Evolutionary conservation across 1,140 invertebrate species (phyloP).

Genomic region (Trichonephila clavata): DNA sequence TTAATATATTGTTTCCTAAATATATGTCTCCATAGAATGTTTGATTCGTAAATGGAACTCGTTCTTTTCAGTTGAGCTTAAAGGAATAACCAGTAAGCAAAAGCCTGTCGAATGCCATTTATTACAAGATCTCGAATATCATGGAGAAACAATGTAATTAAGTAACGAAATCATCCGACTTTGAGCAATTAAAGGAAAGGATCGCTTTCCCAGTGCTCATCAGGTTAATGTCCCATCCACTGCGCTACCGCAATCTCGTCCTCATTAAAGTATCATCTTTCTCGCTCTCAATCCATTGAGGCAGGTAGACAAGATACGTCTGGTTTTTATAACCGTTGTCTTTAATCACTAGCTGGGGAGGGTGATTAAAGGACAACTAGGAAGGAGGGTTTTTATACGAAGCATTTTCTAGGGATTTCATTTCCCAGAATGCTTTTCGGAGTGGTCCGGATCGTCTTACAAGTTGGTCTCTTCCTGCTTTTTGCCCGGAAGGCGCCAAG

Average conservation of each 20-base stretch:
- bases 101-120: too few species aligned
- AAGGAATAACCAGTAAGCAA: too few species aligned
- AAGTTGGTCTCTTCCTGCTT: slow-evolving; percentile 15
- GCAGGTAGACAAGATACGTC: slow-evolving; percentile 17
- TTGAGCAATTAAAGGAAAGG: slow-evolving; percentile 55
- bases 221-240: slow-evolving; percentile 54
- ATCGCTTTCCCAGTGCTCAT: slow-evolving; percentile 6
- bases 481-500: slow-evolving; percentile 48
- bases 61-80: too few species aligned
- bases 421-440: not conserved
- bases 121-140: slow-evolving; percentile 19
- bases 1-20: too few species aligned
- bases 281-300: slow-evolving; percentile 5
- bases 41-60: too few species aligned
- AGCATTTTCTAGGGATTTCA: not conserved
- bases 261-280: slow-evolving; percentile 48
- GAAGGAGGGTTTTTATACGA: slow-evolving; percentile 9
- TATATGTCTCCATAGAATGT: too few species aligned
- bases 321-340: slow-evolving; percentile 45
- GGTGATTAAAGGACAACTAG: slow-evolving; percentile 23
- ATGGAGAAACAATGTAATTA: slow-evolving; percentile 58
- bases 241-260: too few species aligned
- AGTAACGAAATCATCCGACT: slow-evolving; percentile 46
- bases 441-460: slow-evolving; percentile 13
- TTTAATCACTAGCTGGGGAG: not conserved